A percentile compares a stretch with the other conserved stretches of the same genome.
Evolutionary conservation across 1,140 invertebrate species (phyloP).

Genomic region (Cydia amplana): DNA sequence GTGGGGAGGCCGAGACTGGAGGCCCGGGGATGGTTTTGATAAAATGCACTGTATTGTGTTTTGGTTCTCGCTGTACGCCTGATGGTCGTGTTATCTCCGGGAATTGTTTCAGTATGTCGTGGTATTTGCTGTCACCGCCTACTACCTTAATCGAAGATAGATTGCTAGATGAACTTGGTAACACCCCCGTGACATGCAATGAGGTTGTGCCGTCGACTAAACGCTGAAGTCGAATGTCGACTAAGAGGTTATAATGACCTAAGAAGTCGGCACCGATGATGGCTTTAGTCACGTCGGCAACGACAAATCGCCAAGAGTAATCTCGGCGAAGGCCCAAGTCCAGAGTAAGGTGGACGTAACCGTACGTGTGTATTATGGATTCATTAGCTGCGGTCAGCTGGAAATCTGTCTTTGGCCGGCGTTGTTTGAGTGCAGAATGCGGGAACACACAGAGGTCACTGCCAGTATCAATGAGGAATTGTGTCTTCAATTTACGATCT

Average conservation of each 20-base stretch:
- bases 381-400: neutral
- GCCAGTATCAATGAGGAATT: neutral
- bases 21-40: neutral
- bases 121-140: neutral
- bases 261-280: slow-evolving; percentile 1
- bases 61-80: neutral
- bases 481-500: neutral
- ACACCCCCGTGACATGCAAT: neutral
- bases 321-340: neutral
- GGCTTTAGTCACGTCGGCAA: neutral
- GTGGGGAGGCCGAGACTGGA: neutral
- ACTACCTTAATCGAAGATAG: no score
- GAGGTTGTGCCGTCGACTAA: neutral
- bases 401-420: neutral
- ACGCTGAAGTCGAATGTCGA: neutral
- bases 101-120: neutral
- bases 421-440: neutral
- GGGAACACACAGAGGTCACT: slow-evolving; percentile 3
- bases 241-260: neutral
- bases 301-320: neutral
- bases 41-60: neutral
- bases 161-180: no score
- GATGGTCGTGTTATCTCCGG: neutral
- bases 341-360: neutral
- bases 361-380: neutral